Evolutionary conservation across 2,888 invertebrate species (phyloP), one percentile per base, ranked within the genome.

Genomic region (Folsomia candida): DNA sequence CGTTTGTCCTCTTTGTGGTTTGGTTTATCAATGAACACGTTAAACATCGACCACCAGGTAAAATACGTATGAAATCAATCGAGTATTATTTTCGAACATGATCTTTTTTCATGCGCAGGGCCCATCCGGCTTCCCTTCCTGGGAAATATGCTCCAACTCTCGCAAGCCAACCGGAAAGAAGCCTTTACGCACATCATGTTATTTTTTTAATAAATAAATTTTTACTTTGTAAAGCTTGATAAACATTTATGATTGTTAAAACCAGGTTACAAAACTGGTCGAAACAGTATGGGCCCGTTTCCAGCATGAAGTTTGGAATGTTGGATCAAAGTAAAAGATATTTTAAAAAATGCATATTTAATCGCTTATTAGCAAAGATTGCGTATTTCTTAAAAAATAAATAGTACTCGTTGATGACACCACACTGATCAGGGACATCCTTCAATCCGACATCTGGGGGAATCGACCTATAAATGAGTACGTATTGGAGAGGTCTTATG

Each of bases 231-330:
- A n/a, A n/a, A n/a, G n/a, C n/a, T n/a, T n/a, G n/a, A n/a, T n/a
- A n/a, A n/a, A n/a, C n/a, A n/a, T n/a, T n/a, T n/a, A n/a, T n/a
- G n/a, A n/a, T n/a, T n/a, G n/a, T n/a, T n/a, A n/a, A n/a, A n/a
- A n/a, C n/a, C n/a, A n/a, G 20, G 69, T 29, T 76, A n/a, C 63
- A 71, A 29, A 62, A 79, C n/a, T 69, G 82, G 62, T 70, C 77
- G 3, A 29, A 64, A 37, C 69, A 72, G 11, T 78, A 73, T 58
- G 78, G 78, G 14, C 68, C 76, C 0, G 62, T 78, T 61, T 63
- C 76, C 2, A 66, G 69, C 0, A 20, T 78, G 1, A 63, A 71
- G 24, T 61, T 77, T 11, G 73, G 74, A 22, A 58, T 74, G 63
- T 63, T 67, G 20, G 67, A 69, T 4, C 75, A 76, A 67, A n/a